Percentiles rank a stretch among this genome's conserved stretches.
These are phyloP conservation scores for Misgurnus anguillicaudatus DNA, from an alignment of 2,113 vertebrate species.

Conservation along the genomic window DNA sequence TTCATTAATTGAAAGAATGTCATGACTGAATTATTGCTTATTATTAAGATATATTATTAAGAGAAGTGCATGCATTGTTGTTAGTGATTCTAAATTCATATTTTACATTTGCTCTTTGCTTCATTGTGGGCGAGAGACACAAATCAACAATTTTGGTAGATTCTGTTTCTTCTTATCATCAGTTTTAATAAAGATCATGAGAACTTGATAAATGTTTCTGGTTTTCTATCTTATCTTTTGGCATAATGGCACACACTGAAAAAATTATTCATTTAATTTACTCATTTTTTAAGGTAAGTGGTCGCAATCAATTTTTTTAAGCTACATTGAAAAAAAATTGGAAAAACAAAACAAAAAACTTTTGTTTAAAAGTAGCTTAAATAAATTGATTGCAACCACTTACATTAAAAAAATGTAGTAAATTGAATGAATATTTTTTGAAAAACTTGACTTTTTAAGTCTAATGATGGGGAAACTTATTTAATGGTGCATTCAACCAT, in stretches of 20 bases:
- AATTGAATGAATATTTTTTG: too few relatives aligned
- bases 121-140: not conserved
- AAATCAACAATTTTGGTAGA: not conserved
- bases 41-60: constrained; percentile 13
- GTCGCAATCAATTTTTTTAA: too few relatives aligned
- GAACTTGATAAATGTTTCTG: not conserved
- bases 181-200: constrained; percentile 48
- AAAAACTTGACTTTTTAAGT: not conserved
- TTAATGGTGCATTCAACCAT: not conserved
- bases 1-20: not conserved
- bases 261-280: too few relatives aligned
- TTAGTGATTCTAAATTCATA: not conserved
- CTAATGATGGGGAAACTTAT: not conserved
- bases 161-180: not conserved
- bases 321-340: too few relatives aligned
- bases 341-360: too few relatives aligned
- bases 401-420: too few relatives aligned
- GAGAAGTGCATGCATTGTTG: constrained; percentile 15
- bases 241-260: not conserved
- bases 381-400: too few relatives aligned
- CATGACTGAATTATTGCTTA: not conserved
- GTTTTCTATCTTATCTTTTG: not conserved
- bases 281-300: too few relatives aligned
- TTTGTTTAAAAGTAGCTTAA: too few relatives aligned
- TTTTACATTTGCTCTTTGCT: not conserved